Percentiles rank a stretch among this genome's conserved stretches.
Evolutionary conservation across 1,140 invertebrate species (phyloP).

Genomic region (Batillaria attramentaria): DNA sequence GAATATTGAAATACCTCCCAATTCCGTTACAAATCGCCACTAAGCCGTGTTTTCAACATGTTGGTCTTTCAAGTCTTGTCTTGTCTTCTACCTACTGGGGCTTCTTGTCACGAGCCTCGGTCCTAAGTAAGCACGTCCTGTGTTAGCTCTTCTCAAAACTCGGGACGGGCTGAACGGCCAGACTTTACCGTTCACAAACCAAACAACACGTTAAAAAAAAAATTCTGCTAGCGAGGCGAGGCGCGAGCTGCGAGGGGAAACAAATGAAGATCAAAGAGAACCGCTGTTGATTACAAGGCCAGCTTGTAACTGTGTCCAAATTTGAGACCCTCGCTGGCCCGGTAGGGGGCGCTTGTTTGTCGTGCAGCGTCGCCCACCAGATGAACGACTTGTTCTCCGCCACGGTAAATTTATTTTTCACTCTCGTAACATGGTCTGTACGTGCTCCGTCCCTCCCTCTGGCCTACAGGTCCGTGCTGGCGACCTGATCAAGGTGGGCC

Average conservation of each 20-base stretch:
- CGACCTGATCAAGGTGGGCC: no score
- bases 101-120: no score
- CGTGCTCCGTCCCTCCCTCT: slow-evolving; percentile 22
- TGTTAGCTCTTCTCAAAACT: no score
- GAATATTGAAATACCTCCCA: no score
- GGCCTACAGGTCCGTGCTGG: no score
- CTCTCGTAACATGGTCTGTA: not conserved
- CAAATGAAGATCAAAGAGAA: slow-evolving; percentile 26
- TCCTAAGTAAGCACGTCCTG: no score
- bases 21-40: no score
- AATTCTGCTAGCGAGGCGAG: not conserved
- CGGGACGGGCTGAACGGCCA: no score
- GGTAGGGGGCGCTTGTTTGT: not conserved
- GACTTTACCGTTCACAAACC: slow-evolving; percentile 10
- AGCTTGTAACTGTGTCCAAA: slow-evolving; percentile 28
- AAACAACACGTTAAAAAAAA: not conserved
- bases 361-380: not conserved
- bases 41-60: no score
- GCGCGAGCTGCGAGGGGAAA: not conserved
- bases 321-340: slow-evolving; percentile 1
- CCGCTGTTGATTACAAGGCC: slow-evolving; percentile 12
- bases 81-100: no score
- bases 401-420: slow-evolving; percentile 18
- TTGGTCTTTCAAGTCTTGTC: no score
- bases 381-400: not conserved